Evolutionary conservation across 1,140 invertebrate species (phyloP), one percentile per base, ranked within the genome.

Genomic region (Phthorimaea operculella): DNA sequence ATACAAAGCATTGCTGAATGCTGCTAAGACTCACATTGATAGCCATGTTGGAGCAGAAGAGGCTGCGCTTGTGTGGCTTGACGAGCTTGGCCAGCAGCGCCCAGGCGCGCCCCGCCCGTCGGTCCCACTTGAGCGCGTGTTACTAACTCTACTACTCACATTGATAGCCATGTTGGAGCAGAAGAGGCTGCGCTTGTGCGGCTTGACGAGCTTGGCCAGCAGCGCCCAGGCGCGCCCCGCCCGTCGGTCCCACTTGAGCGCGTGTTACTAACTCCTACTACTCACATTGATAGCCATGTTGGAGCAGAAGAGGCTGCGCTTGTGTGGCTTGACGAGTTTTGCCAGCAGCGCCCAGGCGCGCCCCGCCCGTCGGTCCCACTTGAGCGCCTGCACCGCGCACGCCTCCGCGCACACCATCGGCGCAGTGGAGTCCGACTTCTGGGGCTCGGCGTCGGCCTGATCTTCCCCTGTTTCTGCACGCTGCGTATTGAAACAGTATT

Each of bases 341-440:
- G 73, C 60, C 6, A 85, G 63, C 17, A 79, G 49, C 0, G 70
- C 65, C 82, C 81, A 84, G 4, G 81, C 79, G 6, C 66, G 64
- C 8, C 65, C 72, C 0, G 72, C 67, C 0, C 55, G 59, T 6
- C 77, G 53, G 55, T 83, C 82, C 47, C 61, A 73, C 39, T 72
- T 70, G 2, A 84, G 64, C 0, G 81, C 78, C 39, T 76, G 68
- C 0, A 70, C 54, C 0, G 73, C 75, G 33, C 76, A 79, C 0
- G 70, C 69, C 6, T 51, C 49, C 1, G 74, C 74, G 39, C 67
- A 73, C 0, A 59, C 45, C 4, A 59, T 59, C 0, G 62, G 62
- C 2, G 54, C 54, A 0, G 45, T 16, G 4, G 76, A 60, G 7
- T 73, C 71, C 57, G 16, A 52, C 45, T 10, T 58, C 55, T 15